Evolutionary conservation across 2,888 invertebrate genomes (phyloP).

Genomic region (Brachylomia viminalis): DNA sequence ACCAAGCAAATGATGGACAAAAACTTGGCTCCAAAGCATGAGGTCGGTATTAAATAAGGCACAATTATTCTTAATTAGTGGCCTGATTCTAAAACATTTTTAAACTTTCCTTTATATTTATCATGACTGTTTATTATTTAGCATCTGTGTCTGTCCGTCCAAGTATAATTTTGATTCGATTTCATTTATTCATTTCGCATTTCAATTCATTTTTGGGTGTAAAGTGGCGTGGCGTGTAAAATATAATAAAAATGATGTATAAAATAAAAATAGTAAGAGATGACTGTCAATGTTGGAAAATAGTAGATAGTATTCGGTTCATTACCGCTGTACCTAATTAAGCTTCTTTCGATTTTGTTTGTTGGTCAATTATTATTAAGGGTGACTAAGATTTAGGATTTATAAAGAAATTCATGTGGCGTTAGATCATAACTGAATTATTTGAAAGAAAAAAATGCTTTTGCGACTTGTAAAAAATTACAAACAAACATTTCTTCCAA

Average conservation of each 20-base stretch:
- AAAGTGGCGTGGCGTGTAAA: constrained; percentile 83
- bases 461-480: constrained; percentile 28
- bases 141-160: constrained; percentile 89
- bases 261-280: constrained; percentile 84
- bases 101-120: constrained; percentile 64
- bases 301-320: constrained; percentile 78
- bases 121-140: constrained; percentile 74
- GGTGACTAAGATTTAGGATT: constrained; percentile 70
- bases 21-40: constrained; percentile 42
- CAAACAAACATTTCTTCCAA: constrained; percentile 43
- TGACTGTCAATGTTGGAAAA: constrained; percentile 81
- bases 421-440: constrained; percentile 56
- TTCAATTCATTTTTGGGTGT: constrained; percentile 72
- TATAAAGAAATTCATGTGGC: constrained; percentile 65
- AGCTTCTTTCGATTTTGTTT: constrained; percentile 80
- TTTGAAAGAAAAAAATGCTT: constrained; percentile 52
- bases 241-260: constrained; percentile 80
- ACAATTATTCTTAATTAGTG: constrained; percentile 55
- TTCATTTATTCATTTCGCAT: constrained; percentile 64
- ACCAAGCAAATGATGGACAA: constrained; percentile 9
- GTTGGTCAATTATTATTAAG: constrained; percentile 83
- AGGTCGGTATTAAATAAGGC: constrained; percentile 38
- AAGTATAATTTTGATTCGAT: constrained; percentile 76
- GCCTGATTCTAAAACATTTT: constrained; percentile 50
- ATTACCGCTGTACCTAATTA: constrained; percentile 83